Percentiles rank a stretch among this genome's conserved stretches.
phyloP scores from a whole-genome alignment of 2,113 vertebrate species.

The Octodon degus region DNA sequence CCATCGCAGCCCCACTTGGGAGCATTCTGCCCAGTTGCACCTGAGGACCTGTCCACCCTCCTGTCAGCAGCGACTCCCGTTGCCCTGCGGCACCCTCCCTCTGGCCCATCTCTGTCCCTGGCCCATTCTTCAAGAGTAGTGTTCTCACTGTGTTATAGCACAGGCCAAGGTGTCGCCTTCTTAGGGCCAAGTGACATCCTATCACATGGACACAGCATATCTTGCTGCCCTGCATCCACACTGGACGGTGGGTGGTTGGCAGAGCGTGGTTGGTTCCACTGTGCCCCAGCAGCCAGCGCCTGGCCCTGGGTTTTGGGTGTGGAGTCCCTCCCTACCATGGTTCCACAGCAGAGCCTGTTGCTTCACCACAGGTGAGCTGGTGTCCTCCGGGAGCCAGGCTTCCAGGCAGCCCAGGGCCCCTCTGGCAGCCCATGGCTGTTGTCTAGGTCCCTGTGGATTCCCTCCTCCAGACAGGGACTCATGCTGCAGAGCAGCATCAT shows the following conservation, averaged over 20 bases:
- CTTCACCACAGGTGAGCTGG: background rate
- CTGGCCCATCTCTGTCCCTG: fast-evolving
- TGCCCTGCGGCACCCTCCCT: fast-evolving
- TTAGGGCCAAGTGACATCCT: fast-evolving
- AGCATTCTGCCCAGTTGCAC: fast-evolving
- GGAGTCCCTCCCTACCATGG: background rate
- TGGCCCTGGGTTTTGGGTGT: background rate
- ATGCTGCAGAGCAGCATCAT: background rate
- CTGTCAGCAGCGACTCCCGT: fast-evolving
- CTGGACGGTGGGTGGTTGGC: background rate
- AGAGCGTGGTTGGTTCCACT: fast-evolving
- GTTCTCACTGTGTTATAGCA: fast-evolving
- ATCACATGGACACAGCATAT: fast-evolving
- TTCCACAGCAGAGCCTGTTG: fast-evolving
- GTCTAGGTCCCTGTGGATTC: too few relatives aligned
- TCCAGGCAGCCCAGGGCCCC: background rate
- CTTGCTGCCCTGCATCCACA: fast-evolving
- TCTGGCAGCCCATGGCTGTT: background rate
- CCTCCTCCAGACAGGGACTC: background rate
- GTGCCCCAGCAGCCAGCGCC: background rate
- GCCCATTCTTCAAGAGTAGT: fast-evolving
- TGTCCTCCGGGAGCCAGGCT: fast-evolving
- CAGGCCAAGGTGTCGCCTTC: fast-evolving
- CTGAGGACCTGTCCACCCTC: background rate
- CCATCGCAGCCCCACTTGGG: fast-evolving